Conservation (phyloP, 2,113 vertebrate species). For the Aphyosemion australe region DNA sequence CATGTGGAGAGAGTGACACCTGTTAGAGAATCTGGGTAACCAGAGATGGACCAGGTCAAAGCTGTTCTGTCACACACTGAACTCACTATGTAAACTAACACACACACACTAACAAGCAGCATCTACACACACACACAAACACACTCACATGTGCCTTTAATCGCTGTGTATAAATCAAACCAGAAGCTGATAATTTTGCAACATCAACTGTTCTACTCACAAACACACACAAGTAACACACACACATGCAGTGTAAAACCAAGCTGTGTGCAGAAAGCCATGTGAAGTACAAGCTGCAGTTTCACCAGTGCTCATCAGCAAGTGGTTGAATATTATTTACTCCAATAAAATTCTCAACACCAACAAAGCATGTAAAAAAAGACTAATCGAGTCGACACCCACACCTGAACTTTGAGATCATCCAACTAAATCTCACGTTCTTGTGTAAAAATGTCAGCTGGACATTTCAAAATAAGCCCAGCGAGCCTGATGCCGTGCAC, state of each 20-base stretch:
- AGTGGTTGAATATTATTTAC: background rate
- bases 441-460: constrained; percentile 41
- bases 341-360: constrained; percentile 23
- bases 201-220: constrained; percentile 2
- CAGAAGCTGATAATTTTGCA: background rate
- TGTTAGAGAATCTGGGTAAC: constrained; percentile 84
- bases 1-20: constrained; percentile 90
- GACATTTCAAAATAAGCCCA: constrained; percentile 54
- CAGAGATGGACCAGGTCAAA: constrained; percentile 48
- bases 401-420: constrained; percentile 3
- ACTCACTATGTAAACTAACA: constrained; percentile 20
- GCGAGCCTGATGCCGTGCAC: constrained; percentile 32
- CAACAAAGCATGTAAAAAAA: constrained; percentile 19
- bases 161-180: background rate
- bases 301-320: constrained; percentile 32
- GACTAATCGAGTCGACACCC: too few relatives aligned
- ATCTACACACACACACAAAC: constrained; percentile 19
- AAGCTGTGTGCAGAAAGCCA: constrained; percentile 55
- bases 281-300: constrained; percentile 50
- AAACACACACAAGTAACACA: constrained; percentile 27
- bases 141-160: background rate
- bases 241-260: constrained; percentile 67
- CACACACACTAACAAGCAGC: constrained; percentile 18
- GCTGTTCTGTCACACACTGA: constrained; percentile 20
- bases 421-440: constrained; percentile 1